phyloP scores from a whole-genome alignment of 2,888 invertebrate genomes.

The Tenthredo scrophulariae region DNA sequence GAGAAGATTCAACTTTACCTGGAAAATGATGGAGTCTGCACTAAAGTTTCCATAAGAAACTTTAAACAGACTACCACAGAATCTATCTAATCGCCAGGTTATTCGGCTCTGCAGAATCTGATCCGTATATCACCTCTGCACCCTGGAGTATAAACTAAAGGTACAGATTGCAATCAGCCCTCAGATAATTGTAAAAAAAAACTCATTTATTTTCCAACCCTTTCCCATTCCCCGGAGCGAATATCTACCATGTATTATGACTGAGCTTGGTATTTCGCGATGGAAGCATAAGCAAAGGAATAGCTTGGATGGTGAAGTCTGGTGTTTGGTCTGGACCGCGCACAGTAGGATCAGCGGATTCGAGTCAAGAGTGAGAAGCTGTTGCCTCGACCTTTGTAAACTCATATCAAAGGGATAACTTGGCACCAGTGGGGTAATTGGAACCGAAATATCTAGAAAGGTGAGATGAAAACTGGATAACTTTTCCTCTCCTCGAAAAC shows the following conservation, averaged over 20 bases:
- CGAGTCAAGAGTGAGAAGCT: constrained; percentile 16
- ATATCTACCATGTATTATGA: not conserved
- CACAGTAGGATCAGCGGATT: not conserved
- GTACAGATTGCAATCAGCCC: not conserved
- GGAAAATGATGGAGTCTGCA: constrained; percentile 21
- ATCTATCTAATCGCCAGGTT: constrained; percentile 1
- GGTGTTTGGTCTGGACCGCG: not conserved
- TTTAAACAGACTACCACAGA: not conserved
- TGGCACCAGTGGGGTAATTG: not conserved
- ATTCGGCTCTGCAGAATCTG: not conserved
- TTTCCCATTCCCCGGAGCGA: not conserved
- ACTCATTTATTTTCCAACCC: not conserved
- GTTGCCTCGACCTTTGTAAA: constrained; percentile 13
- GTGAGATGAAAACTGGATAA: not conserved
- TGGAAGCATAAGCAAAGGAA: not conserved
- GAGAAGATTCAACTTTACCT: constrained; percentile 22
- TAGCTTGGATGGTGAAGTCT: not conserved
- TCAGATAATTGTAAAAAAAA: not conserved
- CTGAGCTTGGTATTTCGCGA: not conserved
- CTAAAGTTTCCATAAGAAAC: not conserved
- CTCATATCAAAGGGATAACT: constrained; percentile 26
- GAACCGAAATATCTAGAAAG: not conserved
- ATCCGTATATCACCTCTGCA: too few species aligned
- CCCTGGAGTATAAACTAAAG: not conserved
- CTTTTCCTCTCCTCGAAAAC: not conserved